A percentile compares a stretch with the other conserved stretches of the same genome.
Conservation (phyloP, 2,888 invertebrate species). For the Philaethria dido region DNA sequence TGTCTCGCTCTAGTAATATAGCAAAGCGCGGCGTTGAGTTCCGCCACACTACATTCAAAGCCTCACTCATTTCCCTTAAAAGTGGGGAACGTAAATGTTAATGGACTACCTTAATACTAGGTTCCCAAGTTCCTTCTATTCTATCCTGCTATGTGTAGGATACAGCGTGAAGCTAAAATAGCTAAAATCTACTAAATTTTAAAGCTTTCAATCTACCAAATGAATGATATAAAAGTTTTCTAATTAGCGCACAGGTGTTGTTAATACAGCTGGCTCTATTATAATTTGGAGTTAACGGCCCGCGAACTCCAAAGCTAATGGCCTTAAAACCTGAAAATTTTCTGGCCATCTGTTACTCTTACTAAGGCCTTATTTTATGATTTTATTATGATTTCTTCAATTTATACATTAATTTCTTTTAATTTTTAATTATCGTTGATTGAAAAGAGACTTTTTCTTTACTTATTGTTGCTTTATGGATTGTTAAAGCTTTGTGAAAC, state of each 20-base stretch:
- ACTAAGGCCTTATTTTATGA: neutral
- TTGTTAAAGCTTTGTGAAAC: neutral
- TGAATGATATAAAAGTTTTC: slow-evolving; percentile 15
- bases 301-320: slow-evolving; percentile 21
- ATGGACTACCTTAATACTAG: too few relatives aligned
- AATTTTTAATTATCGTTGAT: too few relatives aligned
- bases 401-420: neutral
- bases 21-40: too few relatives aligned
- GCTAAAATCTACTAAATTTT: neutral
- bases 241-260: slow-evolving; percentile 19
- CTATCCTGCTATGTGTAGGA: too few relatives aligned
- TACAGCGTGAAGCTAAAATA: too few relatives aligned
- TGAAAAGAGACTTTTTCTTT: too few relatives aligned
- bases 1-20: too few relatives aligned
- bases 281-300: slow-evolving; percentile 24
- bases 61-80: too few relatives aligned
- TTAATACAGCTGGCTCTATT: slow-evolving; percentile 22
- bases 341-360: slow-evolving; percentile 7
- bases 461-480: too few relatives aligned
- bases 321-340: slow-evolving; percentile 11
- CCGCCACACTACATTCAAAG: too few relatives aligned
- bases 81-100: too few relatives aligned
- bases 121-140: too few relatives aligned
- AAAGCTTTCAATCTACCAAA: neutral
- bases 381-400: neutral